Percentiles rank a stretch among this genome's conserved stretches.
These are phyloP conservation scores for Rhodinocichla rosea DNA, from an alignment of 2,113 vertebrate species.

Conservation along the genomic window DNA sequence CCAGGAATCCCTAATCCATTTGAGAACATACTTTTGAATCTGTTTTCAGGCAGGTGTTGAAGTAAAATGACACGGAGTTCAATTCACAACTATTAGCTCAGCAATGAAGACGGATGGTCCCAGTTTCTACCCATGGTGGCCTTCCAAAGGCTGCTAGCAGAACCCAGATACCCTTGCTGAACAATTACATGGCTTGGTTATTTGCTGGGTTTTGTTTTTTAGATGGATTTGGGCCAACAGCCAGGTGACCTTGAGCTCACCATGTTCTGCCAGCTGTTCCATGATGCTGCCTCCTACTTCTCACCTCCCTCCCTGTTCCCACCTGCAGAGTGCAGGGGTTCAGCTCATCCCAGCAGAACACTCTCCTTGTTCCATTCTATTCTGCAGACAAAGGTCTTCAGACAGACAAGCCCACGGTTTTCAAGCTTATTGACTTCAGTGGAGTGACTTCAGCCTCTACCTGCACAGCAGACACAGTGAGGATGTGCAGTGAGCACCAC, in stretches of 20 bases:
- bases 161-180: background rate
- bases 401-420: background rate
- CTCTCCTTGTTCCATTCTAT: background rate
- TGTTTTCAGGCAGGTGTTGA: background rate
- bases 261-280: background rate
- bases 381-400: background rate
- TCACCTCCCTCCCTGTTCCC: background rate
- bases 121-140: background rate
- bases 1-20: background rate
- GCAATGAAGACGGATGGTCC: rapidly evolving
- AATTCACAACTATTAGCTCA: background rate
- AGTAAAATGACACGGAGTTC: background rate
- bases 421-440: background rate
- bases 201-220: background rate
- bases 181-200: background rate
- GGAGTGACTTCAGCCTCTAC: background rate
- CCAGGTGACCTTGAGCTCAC: slow-evolving; percentile 35
- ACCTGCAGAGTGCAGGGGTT: background rate
- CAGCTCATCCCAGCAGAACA: background rate
- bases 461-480: background rate
- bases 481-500: background rate
- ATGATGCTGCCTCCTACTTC: background rate
- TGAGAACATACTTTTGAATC: background rate
- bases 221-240: slow-evolving; percentile 7
- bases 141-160: background rate